A percentile compares a stretch with the other conserved stretches of the same genome.
Conservation (phyloP, 1,140 invertebrate species). For the Bactericera cockerelli region DNA sequence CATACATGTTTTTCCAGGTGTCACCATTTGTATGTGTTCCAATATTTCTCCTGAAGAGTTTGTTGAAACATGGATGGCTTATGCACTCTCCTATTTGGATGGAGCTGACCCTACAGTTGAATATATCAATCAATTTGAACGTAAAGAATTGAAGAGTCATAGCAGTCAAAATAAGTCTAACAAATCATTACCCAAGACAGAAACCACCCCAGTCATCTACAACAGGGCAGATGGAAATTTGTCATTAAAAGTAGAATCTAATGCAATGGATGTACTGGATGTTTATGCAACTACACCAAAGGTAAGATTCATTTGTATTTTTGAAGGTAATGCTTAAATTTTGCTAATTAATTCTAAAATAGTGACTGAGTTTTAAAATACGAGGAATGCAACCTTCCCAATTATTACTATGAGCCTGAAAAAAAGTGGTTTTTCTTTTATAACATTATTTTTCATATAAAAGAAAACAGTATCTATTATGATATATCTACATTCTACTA, state of each 20-base stretch:
- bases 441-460: too few species aligned
- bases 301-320: neutral
- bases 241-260: neutral
- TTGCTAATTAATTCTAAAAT: too few species aligned
- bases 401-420: too few species aligned
- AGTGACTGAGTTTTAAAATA: too few species aligned
- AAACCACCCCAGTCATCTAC: slow-evolving; percentile 2
- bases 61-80: slow-evolving; percentile 49
- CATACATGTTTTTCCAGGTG: too few species aligned
- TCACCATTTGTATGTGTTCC: slow-evolving; percentile 39
- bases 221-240: neutral
- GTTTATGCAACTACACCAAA: neutral
- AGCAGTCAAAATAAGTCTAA: neutral
- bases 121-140: slow-evolving; percentile 38
- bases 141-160: slow-evolving; percentile 35
- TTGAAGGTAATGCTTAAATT: too few species aligned
- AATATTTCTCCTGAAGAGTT: slow-evolving; percentile 42
- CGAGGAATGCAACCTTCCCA: too few species aligned
- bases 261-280: slow-evolving; percentile 3
- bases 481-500: too few species aligned
- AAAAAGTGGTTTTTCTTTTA: too few species aligned
- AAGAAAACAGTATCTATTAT: too few species aligned
- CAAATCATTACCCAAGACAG: neutral
- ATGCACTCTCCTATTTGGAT: slow-evolving; percentile 39
- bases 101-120: slow-evolving; percentile 38